Conservation (phyloP, 2,888 invertebrate species). For the Nudaria mundana region DNA sequence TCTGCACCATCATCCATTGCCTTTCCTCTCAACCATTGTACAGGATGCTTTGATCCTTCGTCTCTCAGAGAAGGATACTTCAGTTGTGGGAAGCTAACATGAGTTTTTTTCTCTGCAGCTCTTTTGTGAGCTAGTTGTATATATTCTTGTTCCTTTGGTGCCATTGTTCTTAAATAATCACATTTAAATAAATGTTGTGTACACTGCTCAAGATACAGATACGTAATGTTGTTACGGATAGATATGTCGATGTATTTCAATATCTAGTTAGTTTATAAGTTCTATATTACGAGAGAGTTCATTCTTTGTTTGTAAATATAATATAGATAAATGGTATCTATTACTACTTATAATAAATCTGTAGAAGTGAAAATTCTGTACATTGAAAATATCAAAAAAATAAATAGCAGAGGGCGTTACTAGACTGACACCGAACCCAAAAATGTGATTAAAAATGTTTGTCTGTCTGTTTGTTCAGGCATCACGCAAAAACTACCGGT, state of each 20-base stretch:
- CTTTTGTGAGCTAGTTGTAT: constrained; percentile 48
- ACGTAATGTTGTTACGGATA: too few relatives aligned
- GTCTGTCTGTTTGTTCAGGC: too few relatives aligned
- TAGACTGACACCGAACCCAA: too few relatives aligned
- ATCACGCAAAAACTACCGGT: too few relatives aligned
- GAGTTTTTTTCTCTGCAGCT: constrained; percentile 57
- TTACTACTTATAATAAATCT: too few relatives aligned
- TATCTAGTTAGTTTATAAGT: background rate
- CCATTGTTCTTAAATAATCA: constrained; percentile 37
- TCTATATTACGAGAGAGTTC: background rate
- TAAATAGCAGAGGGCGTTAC: too few relatives aligned
- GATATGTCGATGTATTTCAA: too few relatives aligned
- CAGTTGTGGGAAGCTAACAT: constrained; percentile 78
- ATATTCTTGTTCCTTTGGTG: constrained; percentile 48
- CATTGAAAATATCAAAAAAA: too few relatives aligned
- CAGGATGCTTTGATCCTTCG: constrained; percentile 60
- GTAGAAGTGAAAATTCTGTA: too few relatives aligned
- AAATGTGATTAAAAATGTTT: too few relatives aligned
- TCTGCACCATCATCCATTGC: constrained; percentile 86
- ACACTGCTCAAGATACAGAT: background rate
- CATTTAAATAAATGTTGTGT: background rate
- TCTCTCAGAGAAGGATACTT: constrained; percentile 76
- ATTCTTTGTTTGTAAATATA: background rate
- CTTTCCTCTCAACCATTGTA: constrained; percentile 84
- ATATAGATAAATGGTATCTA: too few relatives aligned